These are phyloP conservation scores for Blastomussa wellsi DNA, from an alignment of 92 coral and sea anemone genomes.

Conservation along the genomic window DNA sequence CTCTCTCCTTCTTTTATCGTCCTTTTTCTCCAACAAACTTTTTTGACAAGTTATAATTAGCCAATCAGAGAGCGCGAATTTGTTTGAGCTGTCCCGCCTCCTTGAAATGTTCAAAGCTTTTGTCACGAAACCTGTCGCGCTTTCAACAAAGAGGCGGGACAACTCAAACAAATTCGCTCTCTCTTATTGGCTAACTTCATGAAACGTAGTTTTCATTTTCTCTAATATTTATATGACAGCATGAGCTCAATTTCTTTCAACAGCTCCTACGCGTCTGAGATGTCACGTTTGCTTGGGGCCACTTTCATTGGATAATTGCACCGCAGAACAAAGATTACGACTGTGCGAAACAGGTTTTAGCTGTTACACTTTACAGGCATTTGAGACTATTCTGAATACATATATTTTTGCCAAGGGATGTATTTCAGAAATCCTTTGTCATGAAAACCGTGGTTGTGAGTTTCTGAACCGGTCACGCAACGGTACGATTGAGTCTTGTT, in stretches of 20 bases:
- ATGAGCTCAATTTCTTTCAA: neutral
- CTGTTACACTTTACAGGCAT: neutral
- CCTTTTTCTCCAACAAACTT: too few relatives aligned
- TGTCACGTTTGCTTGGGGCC: constrained; percentile 10
- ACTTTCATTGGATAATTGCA: constrained; percentile 1
- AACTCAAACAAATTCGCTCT: too few relatives aligned
- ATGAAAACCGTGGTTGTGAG: neutral
- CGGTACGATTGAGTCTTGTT: neutral
- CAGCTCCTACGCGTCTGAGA: neutral
- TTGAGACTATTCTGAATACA: neutral
- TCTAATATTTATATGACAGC: too few relatives aligned
- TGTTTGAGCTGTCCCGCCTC: too few relatives aligned
- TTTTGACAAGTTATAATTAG: too few relatives aligned
- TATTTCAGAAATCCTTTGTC: neutral
- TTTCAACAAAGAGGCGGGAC: too few relatives aligned
- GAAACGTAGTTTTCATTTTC: too few relatives aligned
- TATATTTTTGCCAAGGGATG: neutral
- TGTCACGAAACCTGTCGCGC: too few relatives aligned
- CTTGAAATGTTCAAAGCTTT: too few relatives aligned
- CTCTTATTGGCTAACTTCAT: too few relatives aligned
- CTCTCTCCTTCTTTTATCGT: neutral
- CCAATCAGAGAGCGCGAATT: too few relatives aligned
- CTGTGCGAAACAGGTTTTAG: constrained; percentile 7
- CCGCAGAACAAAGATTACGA: neutral
- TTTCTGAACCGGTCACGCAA: constrained; percentile 2